Conservation (phyloP, 2,113 vertebrate species). For the Myotis davidii region DNA sequence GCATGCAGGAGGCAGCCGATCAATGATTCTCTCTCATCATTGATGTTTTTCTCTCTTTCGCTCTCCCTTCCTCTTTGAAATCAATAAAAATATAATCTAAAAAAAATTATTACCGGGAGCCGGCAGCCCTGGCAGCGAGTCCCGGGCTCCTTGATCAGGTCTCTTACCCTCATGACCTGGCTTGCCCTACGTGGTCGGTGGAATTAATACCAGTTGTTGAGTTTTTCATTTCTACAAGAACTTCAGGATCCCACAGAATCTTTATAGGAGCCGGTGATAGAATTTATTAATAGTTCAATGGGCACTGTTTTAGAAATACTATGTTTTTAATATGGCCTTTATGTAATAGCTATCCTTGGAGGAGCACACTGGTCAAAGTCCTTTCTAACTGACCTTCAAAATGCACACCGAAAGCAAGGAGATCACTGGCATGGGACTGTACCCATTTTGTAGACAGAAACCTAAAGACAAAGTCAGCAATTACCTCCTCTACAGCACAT, state of each 20-base stretch:
- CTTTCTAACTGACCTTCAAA: neutral
- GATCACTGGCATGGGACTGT: neutral
- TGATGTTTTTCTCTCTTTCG: neutral
- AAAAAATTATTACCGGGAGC: neutral
- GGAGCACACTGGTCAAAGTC: neutral
- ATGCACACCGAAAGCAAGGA: neutral
- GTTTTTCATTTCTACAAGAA: neutral
- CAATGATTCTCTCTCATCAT: neutral
- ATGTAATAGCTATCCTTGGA: neutral
- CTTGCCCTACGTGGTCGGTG: neutral
- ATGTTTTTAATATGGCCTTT: neutral
- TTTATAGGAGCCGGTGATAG: neutral
- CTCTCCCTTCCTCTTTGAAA: neutral
- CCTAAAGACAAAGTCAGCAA: neutral
- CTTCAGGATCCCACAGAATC: neutral
- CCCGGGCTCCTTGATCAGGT: neutral
- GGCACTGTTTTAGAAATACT: neutral
- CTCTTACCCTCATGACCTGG: neutral
- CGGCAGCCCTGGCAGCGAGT: neutral
- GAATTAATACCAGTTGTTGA: neutral
- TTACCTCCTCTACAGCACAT: neutral
- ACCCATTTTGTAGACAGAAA: slow-evolving; percentile 31
- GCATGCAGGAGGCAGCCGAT: neutral
- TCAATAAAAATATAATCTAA: neutral
- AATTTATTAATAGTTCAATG: neutral